phyloP scores from a whole-genome alignment of 2,797 vertebrate genomes.

The Aplochiton taeniatus region DNA sequence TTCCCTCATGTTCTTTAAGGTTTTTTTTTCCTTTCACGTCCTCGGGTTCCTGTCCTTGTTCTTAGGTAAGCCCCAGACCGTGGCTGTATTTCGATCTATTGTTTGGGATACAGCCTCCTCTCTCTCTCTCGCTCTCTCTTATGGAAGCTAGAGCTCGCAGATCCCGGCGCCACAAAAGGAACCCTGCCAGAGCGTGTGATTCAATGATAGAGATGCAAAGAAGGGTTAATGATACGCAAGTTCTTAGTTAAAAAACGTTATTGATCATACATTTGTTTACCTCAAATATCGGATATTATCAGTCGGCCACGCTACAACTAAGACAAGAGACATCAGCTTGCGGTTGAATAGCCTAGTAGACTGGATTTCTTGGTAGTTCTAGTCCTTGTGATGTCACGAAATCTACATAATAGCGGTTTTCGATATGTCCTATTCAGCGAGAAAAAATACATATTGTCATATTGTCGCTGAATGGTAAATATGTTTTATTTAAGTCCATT shows the following conservation, averaged over 20 bases:
- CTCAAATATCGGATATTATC: too few relatives aligned
- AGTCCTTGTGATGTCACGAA: slow-evolving; percentile 54
- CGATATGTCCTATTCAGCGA: too few relatives aligned
- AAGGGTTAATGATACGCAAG: slow-evolving; percentile 1
- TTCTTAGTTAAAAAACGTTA: not conserved
- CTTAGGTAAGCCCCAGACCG: slow-evolving; percentile 35
- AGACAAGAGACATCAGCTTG: slow-evolving; percentile 21
- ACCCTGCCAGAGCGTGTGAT: slow-evolving; percentile 30
- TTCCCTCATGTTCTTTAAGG: slow-evolving; percentile 40
- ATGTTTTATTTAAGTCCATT: too few relatives aligned
- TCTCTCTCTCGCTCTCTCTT: not conserved
- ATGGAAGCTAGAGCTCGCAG: slow-evolving; percentile 7
- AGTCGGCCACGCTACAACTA: slow-evolving; percentile 4
- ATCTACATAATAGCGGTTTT: slow-evolving; percentile 33
- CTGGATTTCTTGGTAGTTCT: slow-evolving; percentile 33
- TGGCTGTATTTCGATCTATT: slow-evolving; percentile 53
- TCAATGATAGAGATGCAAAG: slow-evolving; percentile 17
- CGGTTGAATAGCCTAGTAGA: slow-evolving; percentile 33
- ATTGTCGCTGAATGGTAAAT: too few relatives aligned
- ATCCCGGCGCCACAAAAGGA: slow-evolving; percentile 39
- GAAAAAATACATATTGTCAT: too few relatives aligned
- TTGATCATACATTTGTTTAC: not conserved
- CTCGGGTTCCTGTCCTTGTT: slow-evolving; percentile 30
- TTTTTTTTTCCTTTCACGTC: slow-evolving; percentile 29
- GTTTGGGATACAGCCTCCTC: slow-evolving; percentile 49